Conservation (phyloP, 2,113 vertebrate species). For the Cynoglossus semilaevis region DNA sequence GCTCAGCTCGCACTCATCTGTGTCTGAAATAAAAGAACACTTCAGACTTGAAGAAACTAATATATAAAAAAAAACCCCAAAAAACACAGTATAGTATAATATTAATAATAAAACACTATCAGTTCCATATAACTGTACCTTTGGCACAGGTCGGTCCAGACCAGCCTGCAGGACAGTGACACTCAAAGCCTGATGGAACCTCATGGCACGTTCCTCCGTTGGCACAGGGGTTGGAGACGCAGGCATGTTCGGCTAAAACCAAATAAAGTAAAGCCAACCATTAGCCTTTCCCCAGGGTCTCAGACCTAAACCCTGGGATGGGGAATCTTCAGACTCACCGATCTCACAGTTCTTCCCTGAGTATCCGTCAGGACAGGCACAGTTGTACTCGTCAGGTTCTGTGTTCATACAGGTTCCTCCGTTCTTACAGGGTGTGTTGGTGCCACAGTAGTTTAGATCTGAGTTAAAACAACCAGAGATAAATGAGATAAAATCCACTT, state of each 20-base stretch:
- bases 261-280: too few relatives aligned
- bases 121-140: slow-evolving; percentile 66
- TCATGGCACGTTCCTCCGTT: slow-evolving; percentile 91
- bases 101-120: too few relatives aligned
- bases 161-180: slow-evolving; percentile 91
- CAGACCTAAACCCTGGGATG: background rate
- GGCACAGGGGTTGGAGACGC: slow-evolving; percentile 92
- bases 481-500: background rate
- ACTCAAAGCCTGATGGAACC: slow-evolving; percentile 87
- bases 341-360: slow-evolving; percentile 93
- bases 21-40: slow-evolving; percentile 74
- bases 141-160: slow-evolving; percentile 90
- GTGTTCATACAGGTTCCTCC: slow-evolving; percentile 93
- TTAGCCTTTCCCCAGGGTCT: background rate
- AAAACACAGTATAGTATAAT: too few relatives aligned
- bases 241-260: slow-evolving; percentile 85
- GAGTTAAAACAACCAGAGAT: background rate
- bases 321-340: slow-evolving; percentile 67
- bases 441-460: slow-evolving; percentile 98
- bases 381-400: slow-evolving; percentile 88
- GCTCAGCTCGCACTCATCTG: slow-evolving; percentile 87
- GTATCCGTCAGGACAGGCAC: slow-evolving; percentile 89
- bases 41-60: background rate
- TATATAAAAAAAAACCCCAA: too few relatives aligned
- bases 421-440: slow-evolving; percentile 88